Evolutionary conservation across 2,113 vertebrate species (phyloP), one percentile per base, ranked within the genome.

Genomic region (Sorex fumeus): DNA sequence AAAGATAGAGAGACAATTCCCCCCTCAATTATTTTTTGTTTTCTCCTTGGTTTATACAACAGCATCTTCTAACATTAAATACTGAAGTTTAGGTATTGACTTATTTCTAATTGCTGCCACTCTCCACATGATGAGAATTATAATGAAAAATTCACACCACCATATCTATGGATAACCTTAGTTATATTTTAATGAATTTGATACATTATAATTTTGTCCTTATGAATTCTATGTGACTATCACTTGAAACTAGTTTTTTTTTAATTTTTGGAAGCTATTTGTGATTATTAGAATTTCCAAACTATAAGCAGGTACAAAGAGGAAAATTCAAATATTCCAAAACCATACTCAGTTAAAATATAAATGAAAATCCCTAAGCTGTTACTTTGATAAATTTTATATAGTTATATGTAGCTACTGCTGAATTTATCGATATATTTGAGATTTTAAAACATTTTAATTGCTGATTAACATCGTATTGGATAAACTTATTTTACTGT

Each of bases 151-250:
- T 77, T 88, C 67, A 57, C n/a, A 78, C 40, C 70, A 67, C 53
- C 21, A 19, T 8, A 1, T 53, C 1, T 70, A 13, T 62, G 16
- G 57, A 89, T 84, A 74, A 87, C 1, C 7, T 94, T 84, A 78
- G 28, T 43, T 83, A 53, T 28, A 71, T 81, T 69, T 84, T 50
- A 45, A 16, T 75, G 95, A 93, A 79, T 11, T 72, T 81, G 28
- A 9, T 70, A 6, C 34, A 53, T 2, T 50, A 36, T 83, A 90
- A 82, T 87, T 87, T 79, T 66, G 32, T 62, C 47, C 78, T 60
- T 87, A 86, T 72, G n/a, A 0, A 21, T 40, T 50, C 12, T 34
- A 6, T 21, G 12, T 25, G n/a, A 60, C 84, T 3, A 36, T 67
- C 19, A 72, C 74, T 83, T 92, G 7, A 2, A 45, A 43, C 71